Base-by-base conservation (phyloP, 2,113 vertebrate species). In the Choloepus hoffmanni region DNA sequence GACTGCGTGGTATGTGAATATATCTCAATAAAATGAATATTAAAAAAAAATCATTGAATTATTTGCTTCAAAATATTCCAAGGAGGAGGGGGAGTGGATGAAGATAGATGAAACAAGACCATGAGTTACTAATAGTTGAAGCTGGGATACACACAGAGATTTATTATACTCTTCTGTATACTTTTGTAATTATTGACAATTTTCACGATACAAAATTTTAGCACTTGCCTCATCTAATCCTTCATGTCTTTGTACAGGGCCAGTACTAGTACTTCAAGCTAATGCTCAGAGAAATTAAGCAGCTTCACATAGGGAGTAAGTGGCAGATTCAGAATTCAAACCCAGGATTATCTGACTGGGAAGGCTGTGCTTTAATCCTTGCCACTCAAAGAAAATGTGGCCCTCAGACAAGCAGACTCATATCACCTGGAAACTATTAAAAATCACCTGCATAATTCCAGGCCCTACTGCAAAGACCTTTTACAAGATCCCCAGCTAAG, bases 401-500 rank as follows among this genome's bases (percentile, higher is more conserved):
- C 55, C 77, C 33, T 3, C 40, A 19, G 73, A 8, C n/a, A 70
- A 55, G 9, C 30, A 87, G 23, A 19, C 58, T 48, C 30, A 3
- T 2, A 3, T 70, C 36, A 7, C 28, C 45, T 76, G 88, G n/a
- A 81, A 76, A 40, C 62, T 23, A 19, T 24, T 62, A 30, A 68
- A 8, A 94, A 77, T 15, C 10, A 12, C 70, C n/a, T 76, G n/a
- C 45, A 74, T 16, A 19, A 11, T 55, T 53, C 33, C 0, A 0
- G 50, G 24, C 21, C 24, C 28, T 18, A 36, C 23, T 12, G 18
- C 55, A 21, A 24, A 15, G 28, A n/a, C 48, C 58, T 88, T 11
- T 58, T 5, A 33, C 9, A 1, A 7, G 21, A 58, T 24, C 14
- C 24, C 33, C 5, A 8, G 0, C 1, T 28, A 7, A 73, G 33